Conservation (phyloP, 2,797 vertebrate genomes). For the Ibycter americanus region DNA sequence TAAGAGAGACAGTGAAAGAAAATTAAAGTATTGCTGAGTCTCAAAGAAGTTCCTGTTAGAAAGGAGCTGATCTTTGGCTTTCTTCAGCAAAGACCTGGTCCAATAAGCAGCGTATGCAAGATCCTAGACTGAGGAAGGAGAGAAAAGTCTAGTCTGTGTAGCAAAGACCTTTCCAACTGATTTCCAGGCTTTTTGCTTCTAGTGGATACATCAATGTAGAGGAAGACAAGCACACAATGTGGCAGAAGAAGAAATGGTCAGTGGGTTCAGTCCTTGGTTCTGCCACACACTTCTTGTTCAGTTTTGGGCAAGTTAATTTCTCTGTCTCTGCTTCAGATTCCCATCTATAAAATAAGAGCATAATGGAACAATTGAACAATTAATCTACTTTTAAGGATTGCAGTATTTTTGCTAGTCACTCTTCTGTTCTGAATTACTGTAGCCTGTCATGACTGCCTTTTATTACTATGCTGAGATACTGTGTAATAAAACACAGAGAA, state of each 20-base stretch:
- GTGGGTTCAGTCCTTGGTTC: not conserved
- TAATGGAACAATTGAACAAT: not conserved
- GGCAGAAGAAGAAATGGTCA: not conserved
- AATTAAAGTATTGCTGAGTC: not conserved
- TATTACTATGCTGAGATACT: not conserved
- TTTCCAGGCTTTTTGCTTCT: not conserved
- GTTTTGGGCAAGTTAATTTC: not conserved
- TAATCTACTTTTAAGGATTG: not conserved
- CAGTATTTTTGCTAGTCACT: not conserved
- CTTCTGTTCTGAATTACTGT: not conserved
- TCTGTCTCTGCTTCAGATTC: not conserved
- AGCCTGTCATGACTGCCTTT: not conserved
- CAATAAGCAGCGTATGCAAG: fast-evolving
- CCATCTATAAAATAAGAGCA: not conserved
- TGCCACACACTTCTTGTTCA: not conserved
- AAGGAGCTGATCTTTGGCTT: not conserved
- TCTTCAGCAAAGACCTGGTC: not conserved
- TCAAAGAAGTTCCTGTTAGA: not conserved
- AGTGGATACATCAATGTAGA: not conserved
- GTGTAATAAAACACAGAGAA: not conserved
- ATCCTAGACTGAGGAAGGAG: not conserved
- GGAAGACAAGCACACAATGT: not conserved
- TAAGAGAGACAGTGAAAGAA: not conserved
- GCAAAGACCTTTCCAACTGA: not conserved
- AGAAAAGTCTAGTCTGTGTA: not conserved